These are phyloP conservation scores for Phenganax subtilis DNA, from an alignment of 92 coral and sea anemone species.

Conservation along the genomic window DNA sequence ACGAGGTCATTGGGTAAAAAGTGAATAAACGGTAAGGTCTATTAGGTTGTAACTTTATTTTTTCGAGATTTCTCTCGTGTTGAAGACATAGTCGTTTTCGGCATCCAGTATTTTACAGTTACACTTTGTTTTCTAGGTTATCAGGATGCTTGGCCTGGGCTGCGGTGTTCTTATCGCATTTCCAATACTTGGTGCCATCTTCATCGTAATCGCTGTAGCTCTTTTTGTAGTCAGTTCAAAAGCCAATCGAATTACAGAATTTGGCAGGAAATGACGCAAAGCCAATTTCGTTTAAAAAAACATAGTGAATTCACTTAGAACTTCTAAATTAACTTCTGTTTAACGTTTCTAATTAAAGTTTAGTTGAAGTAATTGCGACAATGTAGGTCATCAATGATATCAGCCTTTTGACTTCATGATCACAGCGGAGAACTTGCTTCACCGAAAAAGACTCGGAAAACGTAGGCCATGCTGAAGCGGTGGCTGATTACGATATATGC, in stretches of 20 bases:
- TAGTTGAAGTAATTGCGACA: no score
- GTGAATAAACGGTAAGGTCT: no score
- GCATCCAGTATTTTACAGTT: neutral
- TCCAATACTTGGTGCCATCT: slow-evolving; percentile 56
- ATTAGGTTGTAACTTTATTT: neutral
- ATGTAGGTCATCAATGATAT: no score
- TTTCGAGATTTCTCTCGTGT: neutral
- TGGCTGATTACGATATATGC: no score
- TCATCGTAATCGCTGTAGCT: slow-evolving; percentile 45
- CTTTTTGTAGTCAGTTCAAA: slow-evolving; percentile 48
- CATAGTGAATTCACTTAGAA: no score
- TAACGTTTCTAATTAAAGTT: no score
- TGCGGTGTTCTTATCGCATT: slow-evolving; percentile 57
- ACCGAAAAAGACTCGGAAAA: no score
- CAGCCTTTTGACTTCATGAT: no score
- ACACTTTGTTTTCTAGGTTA: slow-evolving; percentile 48
- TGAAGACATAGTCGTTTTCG: neutral
- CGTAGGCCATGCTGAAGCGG: no score
- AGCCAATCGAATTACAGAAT: slow-evolving; percentile 10
- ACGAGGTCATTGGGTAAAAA: no score
- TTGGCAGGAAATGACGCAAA: neutral
- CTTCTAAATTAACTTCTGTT: no score
- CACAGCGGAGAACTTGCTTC: no score
- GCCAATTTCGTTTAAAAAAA: neutral
- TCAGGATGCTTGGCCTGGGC: slow-evolving; percentile 46